Conservation (phyloP, 2,797 vertebrate genomes). For the Margarornis squamiger region DNA sequence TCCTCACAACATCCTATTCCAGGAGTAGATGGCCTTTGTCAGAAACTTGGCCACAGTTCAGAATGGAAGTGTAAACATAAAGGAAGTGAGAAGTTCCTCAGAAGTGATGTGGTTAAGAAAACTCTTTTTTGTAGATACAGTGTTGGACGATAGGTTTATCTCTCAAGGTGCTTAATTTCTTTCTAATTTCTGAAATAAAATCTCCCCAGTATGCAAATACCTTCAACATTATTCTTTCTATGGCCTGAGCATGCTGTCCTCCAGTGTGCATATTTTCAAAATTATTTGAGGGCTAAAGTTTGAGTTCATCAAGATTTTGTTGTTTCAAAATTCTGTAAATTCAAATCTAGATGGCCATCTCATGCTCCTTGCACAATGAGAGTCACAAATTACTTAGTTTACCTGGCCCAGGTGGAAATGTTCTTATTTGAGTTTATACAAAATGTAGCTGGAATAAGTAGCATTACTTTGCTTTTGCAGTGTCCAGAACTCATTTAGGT, state of each 20-base stretch:
- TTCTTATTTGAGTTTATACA: not conserved
- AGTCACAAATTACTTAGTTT: not conserved
- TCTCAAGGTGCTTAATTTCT: not conserved
- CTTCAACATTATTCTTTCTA: not conserved
- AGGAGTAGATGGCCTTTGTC: not conserved
- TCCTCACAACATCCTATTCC: too few species aligned
- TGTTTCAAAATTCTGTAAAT: not conserved
- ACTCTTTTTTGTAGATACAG: not conserved
- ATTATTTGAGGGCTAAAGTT: not conserved
- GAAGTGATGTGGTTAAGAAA: not conserved
- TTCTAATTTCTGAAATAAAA: not conserved
- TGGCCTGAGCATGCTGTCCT: not conserved
- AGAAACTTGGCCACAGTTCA: not conserved
- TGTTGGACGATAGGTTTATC: not conserved
- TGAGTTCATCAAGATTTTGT: not conserved
- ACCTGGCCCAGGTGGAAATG: not conserved
- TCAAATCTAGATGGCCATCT: not conserved
- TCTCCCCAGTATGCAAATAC: not conserved
- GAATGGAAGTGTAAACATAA: not conserved
- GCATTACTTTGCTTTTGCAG: not conserved
- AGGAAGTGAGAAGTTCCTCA: not conserved
- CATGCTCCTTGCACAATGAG: not conserved
- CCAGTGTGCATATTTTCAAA: not conserved
- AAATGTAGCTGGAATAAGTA: not conserved
- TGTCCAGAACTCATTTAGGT: not conserved